Evolutionary conservation across 2,797 vertebrate genomes (phyloP).

Genomic region (Pseudochirops cupreus): DNA sequence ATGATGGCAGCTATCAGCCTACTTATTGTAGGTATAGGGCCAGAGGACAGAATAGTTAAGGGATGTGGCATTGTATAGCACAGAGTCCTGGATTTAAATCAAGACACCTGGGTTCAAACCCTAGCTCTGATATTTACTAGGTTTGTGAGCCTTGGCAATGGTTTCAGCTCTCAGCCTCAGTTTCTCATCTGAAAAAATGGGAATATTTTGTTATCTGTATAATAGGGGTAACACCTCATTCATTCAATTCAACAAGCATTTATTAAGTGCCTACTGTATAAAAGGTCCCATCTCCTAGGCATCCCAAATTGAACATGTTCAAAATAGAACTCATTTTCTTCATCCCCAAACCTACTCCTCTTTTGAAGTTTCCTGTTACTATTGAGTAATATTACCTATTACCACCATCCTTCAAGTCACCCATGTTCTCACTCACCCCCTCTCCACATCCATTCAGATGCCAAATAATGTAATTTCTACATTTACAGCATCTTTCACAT

Average conservation of each 20-base stretch:
- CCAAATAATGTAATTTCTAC: not conserved
- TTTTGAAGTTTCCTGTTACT: not conserved
- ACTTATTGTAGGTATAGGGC: not conserved
- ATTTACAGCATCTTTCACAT: no score
- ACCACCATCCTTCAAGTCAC: not conserved
- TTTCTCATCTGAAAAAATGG: not conserved
- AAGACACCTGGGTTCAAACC: not conserved
- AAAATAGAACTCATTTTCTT: not conserved
- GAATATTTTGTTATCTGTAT: not conserved
- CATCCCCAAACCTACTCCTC: not conserved
- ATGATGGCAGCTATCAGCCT: not conserved
- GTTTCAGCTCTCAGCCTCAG: not conserved
- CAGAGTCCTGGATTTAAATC: not conserved
- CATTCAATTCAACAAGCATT: not conserved
- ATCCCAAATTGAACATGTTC: not conserved
- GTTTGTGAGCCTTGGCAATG: not conserved
- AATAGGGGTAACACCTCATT: not conserved
- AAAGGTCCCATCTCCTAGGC: not conserved
- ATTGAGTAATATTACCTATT: not conserved
- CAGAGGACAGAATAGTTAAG: not conserved
- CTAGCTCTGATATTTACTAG: not conserved
- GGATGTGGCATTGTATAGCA: not conserved
- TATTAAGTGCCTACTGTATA: not conserved
- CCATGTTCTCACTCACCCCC: not conserved
- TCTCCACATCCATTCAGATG: not conserved